Conservation (phyloP, 2,888 invertebrate species). For the Nomada ferruginata region DNA sequence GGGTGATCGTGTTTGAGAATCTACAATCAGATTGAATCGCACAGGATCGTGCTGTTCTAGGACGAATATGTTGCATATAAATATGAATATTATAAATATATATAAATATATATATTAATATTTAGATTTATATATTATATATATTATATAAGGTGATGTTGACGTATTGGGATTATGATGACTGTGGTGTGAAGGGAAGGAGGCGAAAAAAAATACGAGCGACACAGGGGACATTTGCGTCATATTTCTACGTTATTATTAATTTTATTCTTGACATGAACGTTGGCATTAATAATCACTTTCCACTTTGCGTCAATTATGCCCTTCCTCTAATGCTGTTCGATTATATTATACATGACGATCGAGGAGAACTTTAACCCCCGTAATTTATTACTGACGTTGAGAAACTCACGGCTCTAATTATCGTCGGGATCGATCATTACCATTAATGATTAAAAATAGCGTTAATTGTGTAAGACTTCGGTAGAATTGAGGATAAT, state of each 20-base stretch:
- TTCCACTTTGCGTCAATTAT: background rate
- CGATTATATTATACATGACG: background rate
- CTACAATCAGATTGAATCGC: slow-evolving; percentile 47
- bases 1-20: background rate
- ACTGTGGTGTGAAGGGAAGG: slow-evolving; percentile 34
- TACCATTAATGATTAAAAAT: slow-evolving; percentile 2
- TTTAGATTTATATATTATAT: slow-evolving; percentile 69
- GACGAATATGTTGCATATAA: slow-evolving; percentile 74
- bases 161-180: slow-evolving; percentile 69
- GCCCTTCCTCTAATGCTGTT: background rate
- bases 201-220: slow-evolving; percentile 37
- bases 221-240: slow-evolving; percentile 53
- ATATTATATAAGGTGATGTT: slow-evolving; percentile 70
- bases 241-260: slow-evolving; percentile 10
- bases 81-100: slow-evolving; percentile 74
- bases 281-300: background rate
- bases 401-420: slow-evolving; percentile 1
- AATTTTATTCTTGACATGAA: slow-evolving; percentile 43
- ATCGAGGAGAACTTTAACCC: slow-evolving; percentile 18
- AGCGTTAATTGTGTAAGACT: background rate
- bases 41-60: slow-evolving; percentile 49
- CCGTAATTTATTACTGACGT: slow-evolving; percentile 3
- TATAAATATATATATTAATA: slow-evolving; percentile 72
- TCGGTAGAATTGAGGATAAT: slow-evolving; percentile 2
- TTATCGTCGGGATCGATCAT: slow-evolving; percentile 3